A percentile compares a stretch with the other conserved stretches of the same genome.
Conservation (phyloP, 2,113 vertebrate genomes). For the Phylloscopus whistleri region DNA sequence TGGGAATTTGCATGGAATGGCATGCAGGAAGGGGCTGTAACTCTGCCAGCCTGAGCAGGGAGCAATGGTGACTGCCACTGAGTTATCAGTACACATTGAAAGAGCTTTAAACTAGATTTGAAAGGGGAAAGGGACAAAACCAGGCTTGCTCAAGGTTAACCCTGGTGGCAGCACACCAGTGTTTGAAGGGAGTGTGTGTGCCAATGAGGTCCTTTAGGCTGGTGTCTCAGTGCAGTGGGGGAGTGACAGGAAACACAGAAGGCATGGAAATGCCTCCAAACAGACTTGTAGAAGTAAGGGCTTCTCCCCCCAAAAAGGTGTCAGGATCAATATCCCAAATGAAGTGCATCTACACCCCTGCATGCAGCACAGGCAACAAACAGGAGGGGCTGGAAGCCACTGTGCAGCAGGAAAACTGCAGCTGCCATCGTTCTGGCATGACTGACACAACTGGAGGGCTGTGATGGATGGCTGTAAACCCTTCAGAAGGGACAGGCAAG, state of each 20-base stretch:
- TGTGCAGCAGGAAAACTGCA: neutral
- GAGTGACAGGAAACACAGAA: neutral
- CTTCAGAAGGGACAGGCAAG: neutral
- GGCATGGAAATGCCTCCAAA: neutral
- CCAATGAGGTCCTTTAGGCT: neutral
- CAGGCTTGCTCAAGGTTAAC: neutral
- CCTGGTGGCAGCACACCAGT: neutral
- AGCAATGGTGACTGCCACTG: neutral
- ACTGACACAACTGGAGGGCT: neutral
- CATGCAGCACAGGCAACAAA: accelerated
- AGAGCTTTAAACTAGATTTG: neutral
- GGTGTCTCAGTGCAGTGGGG: neutral
- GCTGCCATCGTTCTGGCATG: neutral
- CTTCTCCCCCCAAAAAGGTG: neutral
- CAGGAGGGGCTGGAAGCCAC: neutral
- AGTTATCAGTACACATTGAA: neutral
- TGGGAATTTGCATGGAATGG: neutral
- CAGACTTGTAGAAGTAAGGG: neutral
- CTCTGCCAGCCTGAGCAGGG: neutral
- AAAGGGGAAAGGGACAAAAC: neutral
- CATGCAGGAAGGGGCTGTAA: neutral
- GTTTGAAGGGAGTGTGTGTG: neutral
- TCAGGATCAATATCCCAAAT: neutral
- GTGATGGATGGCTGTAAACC: neutral
- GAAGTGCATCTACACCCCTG: neutral